Base-by-base conservation (phyloP, 2,113 vertebrate genomes). In the Natator depressus region DNA sequence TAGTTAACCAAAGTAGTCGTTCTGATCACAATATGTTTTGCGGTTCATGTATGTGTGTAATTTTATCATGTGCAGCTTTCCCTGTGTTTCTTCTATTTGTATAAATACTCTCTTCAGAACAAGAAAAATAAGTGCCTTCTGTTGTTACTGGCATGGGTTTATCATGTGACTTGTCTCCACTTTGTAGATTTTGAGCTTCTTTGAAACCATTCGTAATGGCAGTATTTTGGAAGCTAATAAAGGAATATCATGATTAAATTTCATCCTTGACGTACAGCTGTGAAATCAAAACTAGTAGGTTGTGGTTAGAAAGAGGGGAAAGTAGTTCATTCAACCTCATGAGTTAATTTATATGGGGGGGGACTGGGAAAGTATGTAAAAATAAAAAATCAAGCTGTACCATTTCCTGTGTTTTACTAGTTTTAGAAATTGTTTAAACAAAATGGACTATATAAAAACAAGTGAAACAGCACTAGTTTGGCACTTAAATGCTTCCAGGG, bases 301-400 rank as follows among this genome's bases (percentile, higher is more conserved):
- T 57, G 87, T 49, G 25, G 25, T 62, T 31, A 59, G 62, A 89
- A 89, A 12, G n/a, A 59, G 38, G 25, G 53, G 91, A 57, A 8
- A 16, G 24, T 88, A 87, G 81, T 87, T 93, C 0, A 2, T 89
- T 95, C 75, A 87, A 46, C 2, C 35, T 91, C 86, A 50, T 13
- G 38, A 94, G 46, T n/a, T 62, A 19, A 11, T 17, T 17, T 88
- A 9, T 84, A 31, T 83, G 57, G 87, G 90, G 54, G 54, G 8
- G 54, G 54, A 80, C 20, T 47, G 72, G 35, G 76, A 96, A 97
- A 94, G 69, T 35, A 83, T 89, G 42, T 87, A 29, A 38, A 65
- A 35, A 5, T 49, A 46, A 11, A 2, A 42, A 9, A 83, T 49
- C 11, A 17, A 75, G 7, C 20, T 12, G 3, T 85, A 24, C 31